A percentile compares a stretch with the other conserved stretches of the same genome.
Conservation (phyloP, 2,888 invertebrate genomes). For the Luperina nickerlii region DNA sequence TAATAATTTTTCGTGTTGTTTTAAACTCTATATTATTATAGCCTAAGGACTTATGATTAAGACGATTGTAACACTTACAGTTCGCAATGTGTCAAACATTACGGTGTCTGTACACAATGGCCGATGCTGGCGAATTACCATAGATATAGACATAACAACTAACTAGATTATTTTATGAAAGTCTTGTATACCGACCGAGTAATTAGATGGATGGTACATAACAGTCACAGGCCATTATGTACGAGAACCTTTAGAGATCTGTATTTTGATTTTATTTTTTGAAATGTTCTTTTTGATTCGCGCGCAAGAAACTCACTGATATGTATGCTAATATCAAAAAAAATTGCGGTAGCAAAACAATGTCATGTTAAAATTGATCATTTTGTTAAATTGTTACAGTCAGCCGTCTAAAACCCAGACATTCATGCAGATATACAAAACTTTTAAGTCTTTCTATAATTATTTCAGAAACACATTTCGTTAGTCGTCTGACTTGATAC, state of each 20-base stretch:
- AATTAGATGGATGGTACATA: conserved; percentile 15
- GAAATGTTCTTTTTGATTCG: conserved; percentile 80
- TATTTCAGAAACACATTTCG: conserved; percentile 35
- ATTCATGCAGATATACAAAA: conserved; percentile 35
- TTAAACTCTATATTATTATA: conserved; percentile 79
- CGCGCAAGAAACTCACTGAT: conserved; percentile 62
- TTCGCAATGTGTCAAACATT: conserved; percentile 84
- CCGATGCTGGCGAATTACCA: conserved; percentile 15
- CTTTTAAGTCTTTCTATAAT: conserved; percentile 28
- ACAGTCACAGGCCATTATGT: conserved; percentile 49
- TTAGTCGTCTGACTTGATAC: conserved; percentile 30
- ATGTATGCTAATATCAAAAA: conserved; percentile 66
- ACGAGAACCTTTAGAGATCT: conserved; percentile 81
- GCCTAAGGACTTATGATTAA: conserved; percentile 84
- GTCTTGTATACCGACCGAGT: conserved; percentile 11
- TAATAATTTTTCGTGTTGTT: conserved; percentile 84
- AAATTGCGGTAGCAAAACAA: conserved; percentile 31
- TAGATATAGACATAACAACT: conserved; percentile 19
- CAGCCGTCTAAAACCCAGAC: conserved; percentile 38
- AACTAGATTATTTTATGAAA: conserved; percentile 20
- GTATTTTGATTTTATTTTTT: conserved; percentile 72
- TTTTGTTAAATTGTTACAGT: conserved; percentile 36
- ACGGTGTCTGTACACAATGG: conserved; percentile 51
- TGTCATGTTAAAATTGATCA: conserved; percentile 49
- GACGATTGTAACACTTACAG: conserved; percentile 88